Base-by-base conservation (phyloP, 1,140 invertebrate species). In the Papilio xuthus region DNA sequence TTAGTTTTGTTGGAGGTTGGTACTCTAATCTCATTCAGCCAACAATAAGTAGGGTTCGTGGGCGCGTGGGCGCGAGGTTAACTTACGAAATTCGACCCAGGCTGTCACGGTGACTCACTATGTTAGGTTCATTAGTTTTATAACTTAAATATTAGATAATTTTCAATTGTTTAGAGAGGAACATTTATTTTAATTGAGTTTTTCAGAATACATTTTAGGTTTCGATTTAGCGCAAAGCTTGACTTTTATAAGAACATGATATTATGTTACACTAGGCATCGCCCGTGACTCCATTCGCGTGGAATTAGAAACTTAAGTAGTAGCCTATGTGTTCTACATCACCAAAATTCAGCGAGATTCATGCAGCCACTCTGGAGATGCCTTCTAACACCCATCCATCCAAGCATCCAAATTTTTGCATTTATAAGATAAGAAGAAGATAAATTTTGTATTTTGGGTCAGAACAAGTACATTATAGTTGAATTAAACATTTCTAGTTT, bases 11-110 rank as follows among this genome's bases (percentile, higher is more conserved):
- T 42, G 69, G 74, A 75, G 78, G 18, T 18, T 41, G 56, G 28
- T 79, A 79, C 79, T 79, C 82, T 83, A 83, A 85, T 85, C 81
- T 82, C 81, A 82, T 82, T 84, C 78, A 80, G 73, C 41, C 78
- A 75, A 60, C 69, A 79, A 73, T 73, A 73, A 80, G 75, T 80
- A 73, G 78, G 74, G 78, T 79, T 78, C 81, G 78, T 56, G 75
- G 71, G 15, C 15, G 76, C 79, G 82, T 83, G 72, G 82, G 82
- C 53, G 78, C 56, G 79, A 82, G 76, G 79, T 81, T 79, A 70
- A 4, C 79, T 83, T 83, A 79, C 79, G 82, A 79, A 83, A 83
- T 80, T 79, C 74, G 74, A 76, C 74, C 74, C 53, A 41, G 78
- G 56, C 42, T 67, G 26, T 28, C 23, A 12, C 18, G 77, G 67